phyloP scores from a whole-genome alignment of 2,888 invertebrate genomes.

The Pandemis cinnamomeana region DNA sequence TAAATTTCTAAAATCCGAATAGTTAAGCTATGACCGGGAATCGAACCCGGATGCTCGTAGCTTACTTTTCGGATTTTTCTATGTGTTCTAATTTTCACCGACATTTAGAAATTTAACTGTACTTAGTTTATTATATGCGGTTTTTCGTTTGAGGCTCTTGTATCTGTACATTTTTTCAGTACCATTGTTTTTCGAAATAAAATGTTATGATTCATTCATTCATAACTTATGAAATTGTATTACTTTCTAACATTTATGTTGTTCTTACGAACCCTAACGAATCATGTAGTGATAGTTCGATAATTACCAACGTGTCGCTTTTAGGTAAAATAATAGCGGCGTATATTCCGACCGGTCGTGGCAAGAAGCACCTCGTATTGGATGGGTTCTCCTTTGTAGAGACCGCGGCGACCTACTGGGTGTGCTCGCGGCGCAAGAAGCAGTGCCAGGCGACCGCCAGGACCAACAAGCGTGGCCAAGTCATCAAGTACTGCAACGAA shows the following conservation, averaged over 20 bases:
- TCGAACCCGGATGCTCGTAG: too few relatives aligned
- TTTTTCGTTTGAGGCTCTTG: background rate
- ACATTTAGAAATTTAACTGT: too few relatives aligned
- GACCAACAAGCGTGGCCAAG: constrained; percentile 66
- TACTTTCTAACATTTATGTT: background rate
- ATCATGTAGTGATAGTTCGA: background rate
- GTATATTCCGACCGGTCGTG: constrained; percentile 68
- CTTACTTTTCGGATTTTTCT: too few relatives aligned
- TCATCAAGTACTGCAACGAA: constrained; percentile 54
- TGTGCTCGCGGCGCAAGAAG: constrained; percentile 60
- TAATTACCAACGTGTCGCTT: constrained; percentile 45
- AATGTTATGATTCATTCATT: too few relatives aligned
- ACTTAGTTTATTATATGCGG: background rate
- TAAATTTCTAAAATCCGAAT: too few relatives aligned
- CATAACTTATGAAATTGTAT: background rate
- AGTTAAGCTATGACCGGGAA: too few relatives aligned
- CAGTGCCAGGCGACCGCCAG: constrained; percentile 64
- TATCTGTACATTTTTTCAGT: background rate
- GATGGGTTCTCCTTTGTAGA: constrained; percentile 68
- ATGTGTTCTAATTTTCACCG: too few relatives aligned
- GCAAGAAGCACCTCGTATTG: constrained; percentile 64
- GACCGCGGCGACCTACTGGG: constrained; percentile 57
- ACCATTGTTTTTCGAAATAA: background rate
- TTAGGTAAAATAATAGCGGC: constrained; percentile 61
- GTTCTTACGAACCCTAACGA: background rate